Evolutionary conservation across 2,888 invertebrate species (phyloP).

Genomic region (Cheilosia pagana): DNA sequence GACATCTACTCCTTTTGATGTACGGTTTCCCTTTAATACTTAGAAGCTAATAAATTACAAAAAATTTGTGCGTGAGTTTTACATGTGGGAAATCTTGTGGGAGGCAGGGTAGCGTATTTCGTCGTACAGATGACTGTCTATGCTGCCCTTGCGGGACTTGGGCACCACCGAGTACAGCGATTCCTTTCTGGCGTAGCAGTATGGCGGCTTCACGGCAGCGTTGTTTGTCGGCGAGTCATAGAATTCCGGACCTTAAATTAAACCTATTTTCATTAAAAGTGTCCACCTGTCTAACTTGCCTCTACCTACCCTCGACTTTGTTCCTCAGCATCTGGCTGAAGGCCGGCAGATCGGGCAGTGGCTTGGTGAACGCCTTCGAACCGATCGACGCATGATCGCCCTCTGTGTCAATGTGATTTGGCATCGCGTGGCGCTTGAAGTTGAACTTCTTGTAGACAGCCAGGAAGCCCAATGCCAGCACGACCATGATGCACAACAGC

Average conservation of each 20-base stretch:
- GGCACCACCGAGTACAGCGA: constrained; percentile 82
- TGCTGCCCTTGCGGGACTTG: constrained; percentile 82
- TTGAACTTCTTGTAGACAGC: constrained; percentile 79
- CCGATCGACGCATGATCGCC: constrained; percentile 44
- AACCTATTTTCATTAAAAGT: neutral
- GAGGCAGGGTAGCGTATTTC: constrained; percentile 81
- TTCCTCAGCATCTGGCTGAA: constrained; percentile 79
- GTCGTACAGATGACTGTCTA: constrained; percentile 82
- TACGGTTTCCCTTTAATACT: constrained; percentile 33
- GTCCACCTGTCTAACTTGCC: constrained; percentile 51
- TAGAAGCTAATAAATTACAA: constrained; percentile 69
- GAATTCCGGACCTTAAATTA: constrained; percentile 79
- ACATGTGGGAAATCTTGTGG: constrained; percentile 72
- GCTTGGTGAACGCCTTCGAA: constrained; percentile 77
- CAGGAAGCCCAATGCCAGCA: constrained; percentile 79
- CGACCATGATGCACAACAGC: constrained; percentile 80
- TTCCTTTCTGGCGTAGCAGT: constrained; percentile 81
- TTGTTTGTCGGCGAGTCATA: constrained; percentile 83
- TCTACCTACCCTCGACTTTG: constrained; percentile 82
- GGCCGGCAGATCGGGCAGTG: constrained; percentile 81
- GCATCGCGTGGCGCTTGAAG: constrained; percentile 31
- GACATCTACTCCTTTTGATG: constrained; percentile 55
- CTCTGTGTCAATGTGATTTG: neutral
- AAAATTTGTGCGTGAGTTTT: constrained; percentile 35
- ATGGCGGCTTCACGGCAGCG: constrained; percentile 79